Conservation (phyloP, 2,797 vertebrate genomes). For the Scyliorhinus canicula region DNA sequence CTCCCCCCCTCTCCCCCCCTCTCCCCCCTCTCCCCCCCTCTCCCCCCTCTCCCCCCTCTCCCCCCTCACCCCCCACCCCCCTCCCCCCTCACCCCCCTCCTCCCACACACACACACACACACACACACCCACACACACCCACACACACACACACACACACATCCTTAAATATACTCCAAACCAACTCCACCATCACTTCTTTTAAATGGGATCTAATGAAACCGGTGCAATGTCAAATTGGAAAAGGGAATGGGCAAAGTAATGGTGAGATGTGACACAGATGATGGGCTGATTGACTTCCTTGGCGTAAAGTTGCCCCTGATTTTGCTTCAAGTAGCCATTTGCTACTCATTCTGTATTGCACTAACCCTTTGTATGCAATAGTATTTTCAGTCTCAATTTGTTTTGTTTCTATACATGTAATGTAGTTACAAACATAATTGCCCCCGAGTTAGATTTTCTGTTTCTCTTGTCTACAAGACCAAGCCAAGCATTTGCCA, state of each 20-base stretch:
- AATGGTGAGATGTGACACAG: background rate
- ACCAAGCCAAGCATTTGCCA: background rate
- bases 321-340: background rate
- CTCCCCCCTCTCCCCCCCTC: fast-evolving
- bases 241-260: background rate
- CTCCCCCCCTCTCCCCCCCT: too few species aligned
- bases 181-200: too few species aligned
- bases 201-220: too few species aligned
- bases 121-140: too few species aligned
- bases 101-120: too few species aligned
- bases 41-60: too few species aligned
- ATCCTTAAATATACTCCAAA: too few species aligned
- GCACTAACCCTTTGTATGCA: background rate
- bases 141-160: too few species aligned
- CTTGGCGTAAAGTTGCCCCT: background rate
- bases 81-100: too few species aligned
- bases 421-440: background rate
- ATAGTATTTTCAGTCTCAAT: background rate
- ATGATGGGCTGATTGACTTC: background rate
- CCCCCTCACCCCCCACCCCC: background rate
- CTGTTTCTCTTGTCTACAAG: background rate
- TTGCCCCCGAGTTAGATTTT: background rate
- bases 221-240: background rate
- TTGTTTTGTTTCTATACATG: background rate
- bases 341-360: background rate